These are phyloP conservation scores for Pitangus sulphuratus DNA, from an alignment of 2,797 vertebrate species.

Conservation along the genomic window DNA sequence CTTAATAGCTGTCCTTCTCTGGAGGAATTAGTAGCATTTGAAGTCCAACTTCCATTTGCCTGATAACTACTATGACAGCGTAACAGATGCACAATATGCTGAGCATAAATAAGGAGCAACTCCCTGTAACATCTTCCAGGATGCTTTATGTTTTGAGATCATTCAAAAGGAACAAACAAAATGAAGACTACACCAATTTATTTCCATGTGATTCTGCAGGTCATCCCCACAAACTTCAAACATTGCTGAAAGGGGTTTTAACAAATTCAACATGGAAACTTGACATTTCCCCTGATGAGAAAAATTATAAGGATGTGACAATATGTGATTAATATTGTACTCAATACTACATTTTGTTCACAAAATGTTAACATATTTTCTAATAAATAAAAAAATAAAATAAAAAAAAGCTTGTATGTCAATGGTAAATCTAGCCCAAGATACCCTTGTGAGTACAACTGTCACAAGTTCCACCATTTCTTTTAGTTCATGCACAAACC, in stretches of 20 bases:
- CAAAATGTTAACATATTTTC: neutral
- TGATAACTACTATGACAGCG: neutral
- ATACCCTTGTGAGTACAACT: neutral
- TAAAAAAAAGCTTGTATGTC: neutral
- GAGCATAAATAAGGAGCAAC: neutral
- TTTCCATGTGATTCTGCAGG: neutral
- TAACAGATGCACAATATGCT: neutral
- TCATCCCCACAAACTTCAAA: neutral
- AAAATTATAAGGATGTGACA: neutral
- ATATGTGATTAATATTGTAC: neutral
- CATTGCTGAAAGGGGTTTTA: neutral
- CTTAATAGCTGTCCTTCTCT: neutral
- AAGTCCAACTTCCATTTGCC: neutral
- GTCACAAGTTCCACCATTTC: neutral
- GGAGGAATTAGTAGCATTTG: neutral
- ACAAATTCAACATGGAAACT: neutral
- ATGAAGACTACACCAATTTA: neutral
- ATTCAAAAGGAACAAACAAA: neutral
- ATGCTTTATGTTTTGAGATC: neutral
- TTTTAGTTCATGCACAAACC: neutral
- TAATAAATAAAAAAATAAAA: neutral
- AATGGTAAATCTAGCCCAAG: neutral
- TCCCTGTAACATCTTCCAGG: neutral
- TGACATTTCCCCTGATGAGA: neutral
- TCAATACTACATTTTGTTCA: neutral